Percentiles rank a stretch among this genome's conserved stretches.
Conservation (phyloP, 2,888 invertebrate species). For the Sericinus montela region DNA sequence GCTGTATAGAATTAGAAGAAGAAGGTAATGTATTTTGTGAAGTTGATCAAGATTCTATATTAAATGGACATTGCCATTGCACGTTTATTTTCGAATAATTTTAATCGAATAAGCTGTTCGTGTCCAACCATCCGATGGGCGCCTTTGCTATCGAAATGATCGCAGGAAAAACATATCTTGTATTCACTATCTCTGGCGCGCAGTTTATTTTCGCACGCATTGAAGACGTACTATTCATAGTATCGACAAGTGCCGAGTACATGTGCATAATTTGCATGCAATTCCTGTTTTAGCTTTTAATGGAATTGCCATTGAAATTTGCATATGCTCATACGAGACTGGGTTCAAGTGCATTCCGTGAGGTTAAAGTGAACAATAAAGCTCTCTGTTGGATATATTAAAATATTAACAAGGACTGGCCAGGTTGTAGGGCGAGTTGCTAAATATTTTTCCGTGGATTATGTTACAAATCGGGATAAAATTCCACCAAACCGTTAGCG, state of each 20-base stretch:
- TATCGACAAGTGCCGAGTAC: background rate
- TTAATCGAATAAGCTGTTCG: constrained; percentile 33
- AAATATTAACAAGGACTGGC: background rate
- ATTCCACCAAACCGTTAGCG: too few species aligned
- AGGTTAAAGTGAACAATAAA: constrained; percentile 9
- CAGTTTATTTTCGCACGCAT: constrained; percentile 1
- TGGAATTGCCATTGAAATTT: constrained; percentile 17
- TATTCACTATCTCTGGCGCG: background rate
- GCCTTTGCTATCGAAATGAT: constrained; percentile 28
- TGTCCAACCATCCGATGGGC: constrained; percentile 28
- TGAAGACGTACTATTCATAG: background rate
- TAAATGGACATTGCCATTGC: constrained; percentile 3
- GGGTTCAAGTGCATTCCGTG: constrained; percentile 19
- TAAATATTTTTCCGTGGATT: too few species aligned
- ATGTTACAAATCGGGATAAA: too few species aligned
- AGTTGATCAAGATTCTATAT: too few species aligned
- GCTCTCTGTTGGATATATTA: constrained; percentile 1
- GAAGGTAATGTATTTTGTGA: constrained; percentile 14
- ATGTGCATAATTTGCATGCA: constrained; percentile 6
- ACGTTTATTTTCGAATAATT: constrained; percentile 34
- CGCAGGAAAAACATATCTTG: background rate
- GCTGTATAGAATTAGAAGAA: background rate
- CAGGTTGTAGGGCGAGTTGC: background rate
- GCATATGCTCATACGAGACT: constrained; percentile 11
- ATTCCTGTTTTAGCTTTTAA: constrained; percentile 16